These are phyloP conservation scores for Oligia latruncula DNA, from an alignment of 2,888 invertebrate species.

Conservation along the genomic window DNA sequence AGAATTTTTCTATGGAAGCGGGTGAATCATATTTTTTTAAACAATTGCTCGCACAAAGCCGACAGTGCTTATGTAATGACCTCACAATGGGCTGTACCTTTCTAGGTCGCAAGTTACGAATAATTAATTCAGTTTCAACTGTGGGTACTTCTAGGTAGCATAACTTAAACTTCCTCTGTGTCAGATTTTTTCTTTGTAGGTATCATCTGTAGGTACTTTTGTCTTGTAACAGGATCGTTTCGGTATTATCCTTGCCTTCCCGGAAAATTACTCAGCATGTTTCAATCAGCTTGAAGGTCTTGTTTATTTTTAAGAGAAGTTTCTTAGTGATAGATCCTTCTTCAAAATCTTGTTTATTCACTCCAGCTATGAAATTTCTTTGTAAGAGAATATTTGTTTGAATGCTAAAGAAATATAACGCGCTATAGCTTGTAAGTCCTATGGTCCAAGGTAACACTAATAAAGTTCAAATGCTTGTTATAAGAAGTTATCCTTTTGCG, in stretches of 20 bases:
- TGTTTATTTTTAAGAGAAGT: slow-evolving; percentile 21
- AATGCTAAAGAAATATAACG: neutral
- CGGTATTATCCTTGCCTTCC: slow-evolving; percentile 30
- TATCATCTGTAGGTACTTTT: slow-evolving; percentile 8
- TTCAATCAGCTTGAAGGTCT: slow-evolving; percentile 20
- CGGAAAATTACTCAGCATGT: slow-evolving; percentile 26
- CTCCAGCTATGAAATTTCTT: neutral
- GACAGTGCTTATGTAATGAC: slow-evolving; percentile 65
- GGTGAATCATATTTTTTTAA: slow-evolving; percentile 64
- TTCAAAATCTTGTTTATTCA: slow-evolving; percentile 2
- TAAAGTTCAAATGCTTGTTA: slow-evolving; percentile 22
- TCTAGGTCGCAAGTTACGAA: slow-evolving; percentile 70
- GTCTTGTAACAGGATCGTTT: slow-evolving; percentile 27
- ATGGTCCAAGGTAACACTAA: neutral
- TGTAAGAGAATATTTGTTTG: neutral
- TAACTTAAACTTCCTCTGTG: slow-evolving; percentile 47
- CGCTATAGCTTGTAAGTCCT: neutral
- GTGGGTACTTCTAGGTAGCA: slow-evolving; percentile 44
- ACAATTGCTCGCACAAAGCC: slow-evolving; percentile 61
- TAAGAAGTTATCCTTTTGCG: slow-evolving; percentile 25
- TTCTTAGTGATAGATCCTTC: slow-evolving; percentile 12
- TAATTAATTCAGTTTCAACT: slow-evolving; percentile 68
- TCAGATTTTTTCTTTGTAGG: slow-evolving; percentile 31
- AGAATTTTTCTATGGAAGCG: slow-evolving; percentile 47
- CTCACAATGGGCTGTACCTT: slow-evolving; percentile 63